Evolutionary conservation across 1,140 invertebrate genomes (phyloP).

Genomic region (Antheraea mylitta): DNA sequence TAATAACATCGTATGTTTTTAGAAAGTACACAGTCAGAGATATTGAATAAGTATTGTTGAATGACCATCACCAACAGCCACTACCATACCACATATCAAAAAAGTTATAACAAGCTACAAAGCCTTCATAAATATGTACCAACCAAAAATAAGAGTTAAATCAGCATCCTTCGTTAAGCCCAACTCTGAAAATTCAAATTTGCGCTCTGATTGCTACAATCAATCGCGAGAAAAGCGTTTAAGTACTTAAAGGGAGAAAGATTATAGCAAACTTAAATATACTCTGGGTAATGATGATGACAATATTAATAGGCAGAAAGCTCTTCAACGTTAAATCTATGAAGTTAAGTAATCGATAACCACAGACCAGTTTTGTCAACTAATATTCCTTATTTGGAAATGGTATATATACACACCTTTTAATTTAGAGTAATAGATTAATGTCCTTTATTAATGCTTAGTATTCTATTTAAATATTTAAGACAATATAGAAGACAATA

Average conservation of each 20-base stretch:
- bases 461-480: too few species aligned
- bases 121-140: conserved; percentile 50
- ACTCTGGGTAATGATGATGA: background rate
- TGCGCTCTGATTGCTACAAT: conserved; percentile 35
- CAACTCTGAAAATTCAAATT: conserved; percentile 68
- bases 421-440: too few species aligned
- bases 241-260: background rate
- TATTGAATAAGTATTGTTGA: background rate
- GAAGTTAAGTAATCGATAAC: too few species aligned
- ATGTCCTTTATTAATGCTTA: too few species aligned
- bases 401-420: too few species aligned
- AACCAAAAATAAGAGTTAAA: conserved; percentile 62
- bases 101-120: conserved; percentile 15
- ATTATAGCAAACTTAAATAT: background rate
- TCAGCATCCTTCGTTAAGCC: conserved; percentile 66
- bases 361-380: too few species aligned
- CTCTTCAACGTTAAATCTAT: background rate
- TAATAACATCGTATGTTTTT: too few species aligned
- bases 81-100: background rate
- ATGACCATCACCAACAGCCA: background rate
- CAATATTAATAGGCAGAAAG: background rate
- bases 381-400: too few species aligned
- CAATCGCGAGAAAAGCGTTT: background rate
- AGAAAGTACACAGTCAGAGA: background rate
- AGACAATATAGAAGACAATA: too few species aligned